Evolutionary conservation across 2,113 vertebrate genomes (phyloP).

Genomic region (Argyrosomus japonicus): DNA sequence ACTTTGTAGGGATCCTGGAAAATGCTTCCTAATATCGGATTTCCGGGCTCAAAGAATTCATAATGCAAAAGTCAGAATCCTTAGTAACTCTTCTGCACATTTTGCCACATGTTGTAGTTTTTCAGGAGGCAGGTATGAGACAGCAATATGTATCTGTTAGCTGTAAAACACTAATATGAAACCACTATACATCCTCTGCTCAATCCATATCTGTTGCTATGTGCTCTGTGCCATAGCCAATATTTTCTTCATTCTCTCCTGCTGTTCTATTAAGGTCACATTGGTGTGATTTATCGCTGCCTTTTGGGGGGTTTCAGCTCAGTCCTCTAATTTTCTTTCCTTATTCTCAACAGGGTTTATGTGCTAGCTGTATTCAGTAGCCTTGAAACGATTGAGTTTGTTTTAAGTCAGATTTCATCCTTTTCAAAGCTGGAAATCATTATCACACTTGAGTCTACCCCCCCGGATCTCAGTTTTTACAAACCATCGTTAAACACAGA

Average conservation of each 20-base stretch:
- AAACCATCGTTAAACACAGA: conserved; percentile 1
- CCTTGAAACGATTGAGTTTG: conserved; percentile 1
- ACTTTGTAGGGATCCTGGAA: conserved; percentile 2
- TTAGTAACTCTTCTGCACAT: conserved; percentile 1
- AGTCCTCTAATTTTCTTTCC: conserved; percentile 22
- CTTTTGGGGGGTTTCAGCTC: conserved; percentile 24
- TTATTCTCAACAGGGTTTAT: conserved; percentile 26
- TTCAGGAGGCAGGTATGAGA: not conserved
- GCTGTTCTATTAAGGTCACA: conserved; percentile 61
- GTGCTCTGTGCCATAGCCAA: conserved; percentile 26
- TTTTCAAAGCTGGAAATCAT: conserved; percentile 17
- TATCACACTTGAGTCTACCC: not conserved
- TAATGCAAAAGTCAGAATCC: conserved; percentile 20
- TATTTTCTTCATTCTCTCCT: conserved; percentile 30
- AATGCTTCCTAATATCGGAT: not conserved
- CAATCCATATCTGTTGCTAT: conserved; percentile 27
- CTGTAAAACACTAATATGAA: not conserved
- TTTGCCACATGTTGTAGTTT: conserved; percentile 11
- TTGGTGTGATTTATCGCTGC: conserved; percentile 58
- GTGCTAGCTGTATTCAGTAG: conserved; percentile 12
- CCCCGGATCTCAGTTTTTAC: not conserved
- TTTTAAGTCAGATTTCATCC: conserved; percentile 18
- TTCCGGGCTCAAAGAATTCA: not conserved
- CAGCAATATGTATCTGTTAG: not conserved
- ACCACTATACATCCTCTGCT: conserved; percentile 7